phyloP scores from a whole-genome alignment of 2,113 vertebrate species.

The Mobula birostris region DNA sequence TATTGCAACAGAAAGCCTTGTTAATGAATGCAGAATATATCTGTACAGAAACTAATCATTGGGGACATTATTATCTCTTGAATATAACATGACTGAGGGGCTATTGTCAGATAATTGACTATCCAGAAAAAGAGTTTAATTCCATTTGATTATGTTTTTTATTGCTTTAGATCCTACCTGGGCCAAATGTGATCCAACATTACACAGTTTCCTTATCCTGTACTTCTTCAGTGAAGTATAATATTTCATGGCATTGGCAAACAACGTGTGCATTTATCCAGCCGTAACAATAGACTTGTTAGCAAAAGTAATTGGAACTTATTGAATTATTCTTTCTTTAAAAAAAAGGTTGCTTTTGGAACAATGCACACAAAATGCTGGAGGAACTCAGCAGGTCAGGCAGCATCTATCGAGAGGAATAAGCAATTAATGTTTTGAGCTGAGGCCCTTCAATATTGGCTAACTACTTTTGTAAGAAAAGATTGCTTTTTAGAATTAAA shows the following conservation, averaged over 20 bases:
- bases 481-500: neutral
- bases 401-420: too few relatives aligned
- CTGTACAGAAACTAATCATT: neutral
- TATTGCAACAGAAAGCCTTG: conserved; percentile 9
- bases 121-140: neutral
- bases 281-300: neutral
- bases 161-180: neutral
- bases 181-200: neutral
- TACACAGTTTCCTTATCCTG: neutral
- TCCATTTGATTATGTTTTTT: neutral
- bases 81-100: neutral
- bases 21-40: conserved; percentile 12
- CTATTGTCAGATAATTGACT: neutral
- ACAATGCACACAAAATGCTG: too few relatives aligned
- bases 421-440: too few relatives aligned
- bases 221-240: neutral
- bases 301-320: neutral
- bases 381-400: too few relatives aligned
- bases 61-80: neutral
- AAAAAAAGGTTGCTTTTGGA: neutral
- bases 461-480: neutral
- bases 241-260: neutral
- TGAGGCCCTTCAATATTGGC: neutral
- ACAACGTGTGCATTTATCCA: neutral
- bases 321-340: neutral